Evolutionary conservation across 2,113 vertebrate genomes (phyloP).

Genomic region (chimpanzee (Pan troglodytes)): DNA sequence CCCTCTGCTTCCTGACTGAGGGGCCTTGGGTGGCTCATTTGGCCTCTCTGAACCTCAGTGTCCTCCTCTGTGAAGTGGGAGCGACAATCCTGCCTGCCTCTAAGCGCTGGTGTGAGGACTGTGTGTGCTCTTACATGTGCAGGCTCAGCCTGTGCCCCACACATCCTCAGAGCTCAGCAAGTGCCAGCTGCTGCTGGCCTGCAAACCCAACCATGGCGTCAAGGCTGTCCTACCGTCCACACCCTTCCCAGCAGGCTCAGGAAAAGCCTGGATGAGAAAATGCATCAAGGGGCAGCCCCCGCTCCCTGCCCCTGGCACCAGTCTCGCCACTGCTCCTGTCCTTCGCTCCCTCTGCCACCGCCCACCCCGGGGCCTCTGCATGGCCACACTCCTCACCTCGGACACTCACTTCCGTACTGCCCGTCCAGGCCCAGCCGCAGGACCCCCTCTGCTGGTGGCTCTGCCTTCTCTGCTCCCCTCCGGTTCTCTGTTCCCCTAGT

Average conservation of each 20-base stretch:
- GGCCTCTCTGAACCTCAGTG: too few relatives aligned
- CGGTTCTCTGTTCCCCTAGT: not conserved
- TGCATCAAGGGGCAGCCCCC: too few relatives aligned
- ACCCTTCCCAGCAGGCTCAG: not conserved
- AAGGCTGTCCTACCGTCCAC: not conserved
- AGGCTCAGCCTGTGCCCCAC: not conserved
- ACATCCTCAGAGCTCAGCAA: not conserved
- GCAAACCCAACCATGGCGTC: not conserved
- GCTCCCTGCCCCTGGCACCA: not conserved
- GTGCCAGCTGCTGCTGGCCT: not conserved
- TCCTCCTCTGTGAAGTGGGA: too few relatives aligned
- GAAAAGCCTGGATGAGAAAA: not conserved
- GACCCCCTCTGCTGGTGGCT: too few relatives aligned
- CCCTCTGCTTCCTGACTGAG: not conserved
- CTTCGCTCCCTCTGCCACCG: not conserved
- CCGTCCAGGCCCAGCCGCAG: not conserved
- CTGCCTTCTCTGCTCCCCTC: not conserved
- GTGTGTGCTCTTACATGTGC: accelerated
- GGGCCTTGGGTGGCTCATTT: not conserved
- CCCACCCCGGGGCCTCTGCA: not conserved
- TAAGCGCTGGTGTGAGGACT: not conserved
- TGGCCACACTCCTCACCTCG: accelerated
- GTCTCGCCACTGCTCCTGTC: not conserved
- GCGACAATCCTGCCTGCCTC: not conserved
- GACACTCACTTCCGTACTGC: too few relatives aligned